Evolutionary conservation across 1,140 invertebrate genomes (phyloP), one percentile per base, ranked within the genome.

Genomic region (Neodiprion fabricii): DNA sequence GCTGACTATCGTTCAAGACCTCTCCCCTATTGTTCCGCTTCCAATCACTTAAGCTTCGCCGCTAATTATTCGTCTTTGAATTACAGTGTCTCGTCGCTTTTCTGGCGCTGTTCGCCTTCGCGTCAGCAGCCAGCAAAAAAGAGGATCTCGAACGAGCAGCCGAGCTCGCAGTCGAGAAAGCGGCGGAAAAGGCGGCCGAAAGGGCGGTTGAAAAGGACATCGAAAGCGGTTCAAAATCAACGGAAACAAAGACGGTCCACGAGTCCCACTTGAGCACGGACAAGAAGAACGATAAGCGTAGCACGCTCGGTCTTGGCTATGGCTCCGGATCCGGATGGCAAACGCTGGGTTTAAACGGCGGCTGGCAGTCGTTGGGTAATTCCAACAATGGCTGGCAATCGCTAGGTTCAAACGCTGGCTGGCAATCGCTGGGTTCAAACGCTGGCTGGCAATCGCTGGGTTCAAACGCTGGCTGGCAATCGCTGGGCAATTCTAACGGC

Each of bases 71-170:
- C 11, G 11, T 65, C 17, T 9, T 23, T 71, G n/a, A 23, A 14
- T 71, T 71, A 0, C 70, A 71, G 70, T 50, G 10, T 48, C 48
- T 71, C 70, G 73, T 78, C 47, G 75, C 72, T 68, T 78, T 83
- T 70, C 70, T 85, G 21, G 79, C 74, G 8, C 53, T 81, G 14
- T 40, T 71, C 12, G 40, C 74, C 0, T 40, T 80, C n/a, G 75
- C 72, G 10, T 76, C 78, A 50, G 76, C 75, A 9, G 82, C 81
- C 9, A 83, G 71, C 67, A 71, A 72, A 0, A 84, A 78, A 67
- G 84, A 85, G 75, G 85, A 87, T 9, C 76, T 89, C 7, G 87
- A 89, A 71, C 81, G 82, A 23, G 85, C 85, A 4, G 87, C 86
- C 0, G 85, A 89, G 68, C 75, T 88, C 0, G 86, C 86, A 5